phyloP scores from a whole-genome alignment of 1,140 invertebrate genomes.

The Drosophila lini region DNA sequence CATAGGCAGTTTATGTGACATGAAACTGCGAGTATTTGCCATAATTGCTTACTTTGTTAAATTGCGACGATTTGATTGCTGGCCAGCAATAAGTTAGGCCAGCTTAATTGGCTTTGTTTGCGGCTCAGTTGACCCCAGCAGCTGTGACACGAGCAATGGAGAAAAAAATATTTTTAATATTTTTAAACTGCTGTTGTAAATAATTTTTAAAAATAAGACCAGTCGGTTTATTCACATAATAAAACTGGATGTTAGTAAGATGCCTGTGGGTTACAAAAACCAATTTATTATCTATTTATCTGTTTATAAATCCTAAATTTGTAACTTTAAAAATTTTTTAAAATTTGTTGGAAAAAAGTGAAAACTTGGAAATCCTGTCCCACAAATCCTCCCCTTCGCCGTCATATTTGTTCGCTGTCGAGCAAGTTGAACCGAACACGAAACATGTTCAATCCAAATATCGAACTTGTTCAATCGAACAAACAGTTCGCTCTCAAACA shows the following conservation, averaged over 20 bases:
- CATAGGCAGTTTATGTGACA: conserved; percentile 56
- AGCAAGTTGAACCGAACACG: not conserved
- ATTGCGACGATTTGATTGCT: conserved; percentile 65
- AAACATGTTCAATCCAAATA: not conserved
- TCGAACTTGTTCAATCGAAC: too few relatives aligned
- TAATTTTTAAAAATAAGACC: not conserved
- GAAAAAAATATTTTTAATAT: conserved; percentile 5
- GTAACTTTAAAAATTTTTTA: not conserved
- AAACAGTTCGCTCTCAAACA: too few relatives aligned
- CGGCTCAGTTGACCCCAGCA: conserved; percentile 42
- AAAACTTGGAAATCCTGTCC: not conserved
- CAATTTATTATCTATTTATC: too few relatives aligned
- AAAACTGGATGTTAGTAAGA: not conserved
- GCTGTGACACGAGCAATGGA: conserved; percentile 45
- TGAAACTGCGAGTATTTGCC: conserved; percentile 53
- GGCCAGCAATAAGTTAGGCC: conserved; percentile 61
- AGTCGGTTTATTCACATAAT: not conserved
- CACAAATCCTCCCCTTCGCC: not conserved
- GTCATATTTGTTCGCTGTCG: not conserved
- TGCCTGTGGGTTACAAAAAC: too few relatives aligned
- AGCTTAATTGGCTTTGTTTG: conserved; percentile 61
- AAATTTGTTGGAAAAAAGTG: not conserved
- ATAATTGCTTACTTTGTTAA: conserved; percentile 76
- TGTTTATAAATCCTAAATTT: too few relatives aligned
- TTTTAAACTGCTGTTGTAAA: not conserved